Base-by-base conservation (phyloP, 2,113 vertebrate genomes). In the Peromyscus polionotus region DNA sequence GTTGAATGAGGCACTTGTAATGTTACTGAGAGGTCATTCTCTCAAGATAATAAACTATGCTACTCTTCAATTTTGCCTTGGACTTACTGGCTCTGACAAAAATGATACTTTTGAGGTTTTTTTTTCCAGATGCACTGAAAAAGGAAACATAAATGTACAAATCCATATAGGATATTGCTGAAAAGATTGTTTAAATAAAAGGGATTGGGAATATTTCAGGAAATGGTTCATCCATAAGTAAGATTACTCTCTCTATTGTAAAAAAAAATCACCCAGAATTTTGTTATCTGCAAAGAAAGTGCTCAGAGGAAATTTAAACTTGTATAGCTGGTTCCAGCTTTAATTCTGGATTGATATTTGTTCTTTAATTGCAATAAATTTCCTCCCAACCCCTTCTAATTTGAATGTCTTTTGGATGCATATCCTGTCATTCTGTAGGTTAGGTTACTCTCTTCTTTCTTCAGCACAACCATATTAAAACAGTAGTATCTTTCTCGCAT, bases 361-460 rank as follows among this genome's bases (percentile, higher is more conserved):
- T 2, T 97, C 57, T 93, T 94, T 79, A 91, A 93, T 94, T 94
- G 61, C 33, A 90, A 94, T 79, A 93, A 79, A 91, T 94, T 20
- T 72, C 31, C 65, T 90, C 59, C 88, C 19, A 77, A 88, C 7
- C 20, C 11, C 61, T 72, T 72, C 95, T 88, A 2, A 31, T 84
- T 73, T 84, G 59, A 73, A 72, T 0, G 1, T 83, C 75, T 89
- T 39, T 87, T 83, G 31, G 16, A 77, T 45, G 22, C 48, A 80
- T 77, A 93, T 36, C 19, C 11, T 95, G 7, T 80, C n/a, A 57
- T 81, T 93, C 72, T 85, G 31, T 76, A 81, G 83, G 81, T 76
- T 28, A 90, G 51, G 7, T 90, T 92, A 76, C 59, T 76, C 57
- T 88, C 14, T 73, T 95, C 80, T 87, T 75, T 54, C 73, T 42